Evolutionary conservation across 2,113 vertebrate genomes (phyloP).

Genomic region (Sarotherodon lohbergeri): DNA sequence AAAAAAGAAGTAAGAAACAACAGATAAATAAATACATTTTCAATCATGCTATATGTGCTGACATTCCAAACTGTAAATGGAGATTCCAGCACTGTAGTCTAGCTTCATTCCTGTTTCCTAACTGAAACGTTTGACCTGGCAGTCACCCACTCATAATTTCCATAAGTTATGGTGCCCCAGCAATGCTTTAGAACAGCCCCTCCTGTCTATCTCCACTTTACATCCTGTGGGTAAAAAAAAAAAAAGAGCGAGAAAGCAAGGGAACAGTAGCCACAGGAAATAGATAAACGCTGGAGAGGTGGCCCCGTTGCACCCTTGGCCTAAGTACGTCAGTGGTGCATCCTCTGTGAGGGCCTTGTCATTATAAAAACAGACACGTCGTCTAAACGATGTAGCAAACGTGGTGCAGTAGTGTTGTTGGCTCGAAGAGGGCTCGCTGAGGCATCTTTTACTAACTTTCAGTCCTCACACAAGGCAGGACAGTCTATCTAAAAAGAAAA

Average conservation of each 20-base stretch:
- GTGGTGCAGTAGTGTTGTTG: not conserved
- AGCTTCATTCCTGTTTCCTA: not conserved
- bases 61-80: not conserved
- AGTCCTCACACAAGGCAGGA: not conserved
- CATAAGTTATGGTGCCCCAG: not conserved
- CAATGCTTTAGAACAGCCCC: not conserved
- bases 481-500: not conserved
- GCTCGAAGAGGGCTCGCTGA: not conserved
- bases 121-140: not conserved
- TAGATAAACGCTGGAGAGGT: constrained; percentile 19
- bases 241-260: not conserved
- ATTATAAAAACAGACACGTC: constrained; percentile 12
- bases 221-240: not conserved
- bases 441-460: not conserved
- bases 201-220: not conserved
- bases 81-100: not conserved
- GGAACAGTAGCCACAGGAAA: constrained; percentile 18
- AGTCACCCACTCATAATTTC: not conserved
- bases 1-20: not conserved
- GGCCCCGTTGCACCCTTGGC: not conserved
- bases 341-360: not conserved
- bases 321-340: not conserved
- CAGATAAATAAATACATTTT: not conserved
- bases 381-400: not conserved
- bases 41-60: not conserved